Base-by-base conservation (phyloP, 1,140 invertebrate genomes). In the Samia ricini region DNA sequence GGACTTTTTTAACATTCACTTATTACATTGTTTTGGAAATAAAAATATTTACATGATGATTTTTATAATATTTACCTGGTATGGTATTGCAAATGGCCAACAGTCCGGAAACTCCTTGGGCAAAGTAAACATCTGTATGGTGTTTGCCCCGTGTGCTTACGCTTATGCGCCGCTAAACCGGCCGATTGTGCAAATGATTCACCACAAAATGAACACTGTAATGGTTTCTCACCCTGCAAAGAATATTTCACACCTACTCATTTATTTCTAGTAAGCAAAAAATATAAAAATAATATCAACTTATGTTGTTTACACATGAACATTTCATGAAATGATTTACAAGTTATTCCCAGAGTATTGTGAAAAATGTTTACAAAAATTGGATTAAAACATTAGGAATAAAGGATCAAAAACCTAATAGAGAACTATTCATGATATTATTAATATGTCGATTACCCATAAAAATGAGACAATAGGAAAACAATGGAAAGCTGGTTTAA, bases 211-310 rank as follows among this genome's bases (percentile, higher is more conserved):
- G 76, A 61, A 71, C 92, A 92, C 33, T 68, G 61, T 51, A 88
- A 73, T 20, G 91, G 91, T 64, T 91, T 91, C 68, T 92, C 93
- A 15, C 94, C 94, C 87, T 89, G 60, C 55, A 66, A 77, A 50
- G 18, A 24, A 55, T 20, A 51, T 33, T 10, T n/a, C 57, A 62
- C 15, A 55, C 15, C 23, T 22, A 22, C 21, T 20, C 8, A 21
- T 3, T 6, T 55, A 24, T 55, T 20, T 55, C n/a, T 55, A 49
- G n/a, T n/a, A n/a, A n/a, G n/a, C 12, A 49, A n/a, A 5, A 4
- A 49, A 49, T 49, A 49, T 49, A 19, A 26, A 4, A 8, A 26
- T 26, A 7, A 36, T 36, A 36, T 36, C 33, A 7, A 36, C n/a
- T n/a, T n/a, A n/a, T n/a, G n/a, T n/a, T n/a, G n/a, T n/a, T n/a